Percentiles rank a stretch among this genome's conserved stretches.
Conservation (phyloP, 2,888 invertebrate genomes). For the Schizaphis graminum region DNA sequence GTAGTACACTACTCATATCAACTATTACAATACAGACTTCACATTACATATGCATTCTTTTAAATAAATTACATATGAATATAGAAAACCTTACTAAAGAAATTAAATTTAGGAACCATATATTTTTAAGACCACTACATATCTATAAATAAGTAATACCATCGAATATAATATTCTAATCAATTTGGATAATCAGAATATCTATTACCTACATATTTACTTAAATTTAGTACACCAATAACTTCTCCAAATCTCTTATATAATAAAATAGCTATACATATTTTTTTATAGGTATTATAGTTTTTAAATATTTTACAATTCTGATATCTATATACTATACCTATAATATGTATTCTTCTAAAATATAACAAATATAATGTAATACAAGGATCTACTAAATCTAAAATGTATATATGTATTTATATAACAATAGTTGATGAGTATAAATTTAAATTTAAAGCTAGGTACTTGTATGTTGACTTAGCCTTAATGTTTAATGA, state of each 20-base stretch:
- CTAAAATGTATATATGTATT: no score
- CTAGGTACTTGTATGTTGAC: not conserved
- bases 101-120: not conserved
- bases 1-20: not conserved
- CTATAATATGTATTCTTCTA: not conserved
- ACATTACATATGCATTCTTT: not conserved
- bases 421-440: not conserved
- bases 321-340: not conserved
- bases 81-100: not conserved
- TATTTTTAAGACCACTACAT: not conserved
- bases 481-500: not conserved
- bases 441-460: not conserved
- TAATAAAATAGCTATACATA: not conserved
- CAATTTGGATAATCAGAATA: not conserved
- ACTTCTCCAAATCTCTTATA: not conserved
- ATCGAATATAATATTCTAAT: not conserved
- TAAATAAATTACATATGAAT: not conserved
- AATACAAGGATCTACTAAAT: no score
- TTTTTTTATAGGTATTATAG: not conserved
- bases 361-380: not conserved
- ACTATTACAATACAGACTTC: not conserved
- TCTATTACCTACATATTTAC: not conserved
- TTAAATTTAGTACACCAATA: not conserved
- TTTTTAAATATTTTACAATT: not conserved
- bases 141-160: not conserved